phyloP scores from a whole-genome alignment of 2,888 invertebrate species.

The Galeruca laticollis region DNA sequence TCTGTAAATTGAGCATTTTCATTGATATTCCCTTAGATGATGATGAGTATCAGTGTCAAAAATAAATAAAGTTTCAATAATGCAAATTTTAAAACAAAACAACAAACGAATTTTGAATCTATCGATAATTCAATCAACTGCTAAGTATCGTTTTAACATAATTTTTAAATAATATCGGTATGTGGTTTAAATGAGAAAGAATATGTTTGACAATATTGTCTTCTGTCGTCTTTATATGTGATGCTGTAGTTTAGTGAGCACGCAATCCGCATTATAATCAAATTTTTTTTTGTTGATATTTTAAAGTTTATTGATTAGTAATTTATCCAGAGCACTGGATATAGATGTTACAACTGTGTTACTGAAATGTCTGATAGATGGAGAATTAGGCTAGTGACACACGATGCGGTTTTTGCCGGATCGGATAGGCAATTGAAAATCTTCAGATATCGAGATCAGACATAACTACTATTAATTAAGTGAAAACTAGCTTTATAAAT shows the following conservation, averaged over 20 bases:
- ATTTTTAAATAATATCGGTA: not conserved
- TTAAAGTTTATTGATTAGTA: slow-evolving; percentile 15
- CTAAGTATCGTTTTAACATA: not conserved
- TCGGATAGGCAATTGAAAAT: no score
- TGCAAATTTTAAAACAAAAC: not conserved
- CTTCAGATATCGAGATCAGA: no score
- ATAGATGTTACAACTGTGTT: not conserved
- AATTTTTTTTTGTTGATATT: slow-evolving; percentile 29
- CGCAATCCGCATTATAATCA: slow-evolving; percentile 48
- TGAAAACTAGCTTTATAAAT: no score
- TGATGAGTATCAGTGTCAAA: no score
- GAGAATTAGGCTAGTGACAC: not conserved
- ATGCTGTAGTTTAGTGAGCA: slow-evolving; percentile 53
- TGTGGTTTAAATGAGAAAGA: not conserved
- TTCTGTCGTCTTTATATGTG: slow-evolving; percentile 51
- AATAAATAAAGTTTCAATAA: no score
- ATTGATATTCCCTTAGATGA: no score
- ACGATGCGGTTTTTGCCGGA: no score
- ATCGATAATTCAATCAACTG: not conserved
- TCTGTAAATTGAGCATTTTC: no score
- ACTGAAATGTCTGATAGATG: not conserved
- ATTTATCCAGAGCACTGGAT: not conserved
- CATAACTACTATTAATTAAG: no score
- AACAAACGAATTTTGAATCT: not conserved
- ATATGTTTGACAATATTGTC: not conserved